Base-by-base conservation (phyloP, 2,113 vertebrate genomes). In the Cynocephalus volans region DNA sequence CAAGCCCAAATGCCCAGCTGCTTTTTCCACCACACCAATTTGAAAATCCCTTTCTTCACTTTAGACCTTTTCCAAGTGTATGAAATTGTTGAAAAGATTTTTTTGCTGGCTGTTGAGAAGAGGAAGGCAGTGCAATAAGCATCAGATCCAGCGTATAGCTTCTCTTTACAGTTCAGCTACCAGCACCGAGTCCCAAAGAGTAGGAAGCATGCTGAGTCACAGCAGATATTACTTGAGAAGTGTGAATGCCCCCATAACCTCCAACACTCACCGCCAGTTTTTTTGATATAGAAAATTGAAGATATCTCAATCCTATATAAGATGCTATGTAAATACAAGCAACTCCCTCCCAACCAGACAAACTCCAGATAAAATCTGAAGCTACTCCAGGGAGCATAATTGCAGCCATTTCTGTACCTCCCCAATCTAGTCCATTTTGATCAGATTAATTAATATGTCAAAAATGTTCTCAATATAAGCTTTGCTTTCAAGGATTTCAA, bases 361-460 rank as follows among this genome's bases (percentile, higher is more conserved):
- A 19, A 36, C 21, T 62, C 62, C 75, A 82, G 48, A 23, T 72
- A 48, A 88, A 89, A 65, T 81, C 31, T 10, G 31, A 52, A 88
- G 26, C 77, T 64, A 75, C 9, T 70, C 48, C n/a, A 76, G 31
- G n/a, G 41, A 79, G 21, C 14, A 54, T 13, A 79, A 41, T 67
- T 70, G 48, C 15, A 92, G 80, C 31, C 48, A 33, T 76, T 69
- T 85, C 56, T 89, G 13, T 54, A 45, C 17, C n/a, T 1, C 45
- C 67, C 14, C n/a, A 56, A 2, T 62, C 70, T 88, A 48, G 18
- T 96, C 50, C 5, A 50, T 95, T 89, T n/a, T 75, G 19, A 76
- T 85, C 18, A 95, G 79, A 67, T 77, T 95, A 86, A 73, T 13
- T 90, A 56, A 54, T 23, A 19, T 48, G 88, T 45, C 48, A 93